A percentile compares a stretch with the other conserved stretches of the same genome.
Conservation (phyloP, 2,888 invertebrate genomes). For the Lepidocyrtinus sp. region DNA sequence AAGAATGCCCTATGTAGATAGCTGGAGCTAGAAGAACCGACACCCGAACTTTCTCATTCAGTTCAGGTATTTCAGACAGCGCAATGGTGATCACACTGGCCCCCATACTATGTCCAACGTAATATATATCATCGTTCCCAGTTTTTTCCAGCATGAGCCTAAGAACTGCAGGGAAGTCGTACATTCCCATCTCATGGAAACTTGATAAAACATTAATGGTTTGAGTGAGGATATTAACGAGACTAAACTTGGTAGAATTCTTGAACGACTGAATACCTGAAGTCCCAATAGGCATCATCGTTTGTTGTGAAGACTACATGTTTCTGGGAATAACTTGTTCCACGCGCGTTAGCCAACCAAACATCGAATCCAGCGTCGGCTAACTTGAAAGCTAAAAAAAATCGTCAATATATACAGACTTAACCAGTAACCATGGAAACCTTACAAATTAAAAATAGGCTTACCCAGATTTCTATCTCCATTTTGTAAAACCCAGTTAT, state of each 20-base stretch:
- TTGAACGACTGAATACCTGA: no score
- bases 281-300: slow-evolving; percentile 49
- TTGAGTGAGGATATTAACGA: background rate
- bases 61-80: slow-evolving; percentile 32
- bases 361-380: slow-evolving; percentile 46
- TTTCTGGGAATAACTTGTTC: slow-evolving; percentile 34
- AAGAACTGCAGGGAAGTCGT: slow-evolving; percentile 40
- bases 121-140: slow-evolving; percentile 15
- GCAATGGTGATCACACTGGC: slow-evolving; percentile 22
- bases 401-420: no score
- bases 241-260: no score
- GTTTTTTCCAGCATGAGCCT: slow-evolving; percentile 19
- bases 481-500: slow-evolving; percentile 43
- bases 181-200: slow-evolving; percentile 43
- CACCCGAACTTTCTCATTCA: slow-evolving; percentile 28
- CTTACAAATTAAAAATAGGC: background rate
- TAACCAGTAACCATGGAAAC: no score
- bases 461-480: slow-evolving; percentile 44
- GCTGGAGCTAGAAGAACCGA: slow-evolving; percentile 31
- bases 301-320: slow-evolving; percentile 15
- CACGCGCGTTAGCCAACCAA: slow-evolving; percentile 41
- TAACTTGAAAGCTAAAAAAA: slow-evolving; percentile 30
- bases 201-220: slow-evolving; percentile 6
- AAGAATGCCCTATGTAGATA: slow-evolving; percentile 21
- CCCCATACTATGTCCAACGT: slow-evolving; percentile 24